Base-by-base conservation (phyloP, 2,888 invertebrate genomes). In the Ceratothoa steindachneri region DNA sequence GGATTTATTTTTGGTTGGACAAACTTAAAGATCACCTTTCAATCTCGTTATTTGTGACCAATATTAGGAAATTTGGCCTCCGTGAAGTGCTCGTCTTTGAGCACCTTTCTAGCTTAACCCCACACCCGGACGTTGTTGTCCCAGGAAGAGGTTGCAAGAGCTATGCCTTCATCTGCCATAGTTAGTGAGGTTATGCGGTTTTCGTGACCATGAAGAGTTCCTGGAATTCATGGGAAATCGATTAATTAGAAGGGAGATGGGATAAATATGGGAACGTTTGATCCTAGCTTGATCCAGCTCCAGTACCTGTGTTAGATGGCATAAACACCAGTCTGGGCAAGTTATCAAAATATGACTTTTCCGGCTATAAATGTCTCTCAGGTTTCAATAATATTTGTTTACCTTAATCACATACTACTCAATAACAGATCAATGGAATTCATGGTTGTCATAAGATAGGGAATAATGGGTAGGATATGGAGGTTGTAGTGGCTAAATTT, bases 131-230 rank as follows among this genome's bases (percentile, higher is more conserved):
- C 93, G 82, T 90, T 87, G 82, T 92, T 90, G 86, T 95, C 95
- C 95, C 95, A 95, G 81, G 95, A 95, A 84, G 92, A 93, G 78
- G 92, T 91, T n/a, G 91, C 90, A 80, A 95, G 83, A 3, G 93
- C 93, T 85, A 95, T 89, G 31, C 95, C 95, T 84, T 90, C 93
- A 60, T 90, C 90, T 22, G 93, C 88, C 75, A 95, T 87, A 2
- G 91, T 89, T 79, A 95, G 87, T 7, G 93, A 93, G 51, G 95
- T 95, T 72, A 95, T 89, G 77, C 95, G 88, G 84, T 94, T 95
- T 82, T 95, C 95, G 83, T 95, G 95, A 0, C 90, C 95, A 30
- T 87, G 84, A 71, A 95, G 83, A 15, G 88, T 87, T 79, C 93
- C 94, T 93, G 84, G 64, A 84, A 74, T 29, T 19, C 31, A 75